Evolutionary conservation across 2,797 vertebrate genomes (phyloP).

Genomic region (Nyctalus aviator): DNA sequence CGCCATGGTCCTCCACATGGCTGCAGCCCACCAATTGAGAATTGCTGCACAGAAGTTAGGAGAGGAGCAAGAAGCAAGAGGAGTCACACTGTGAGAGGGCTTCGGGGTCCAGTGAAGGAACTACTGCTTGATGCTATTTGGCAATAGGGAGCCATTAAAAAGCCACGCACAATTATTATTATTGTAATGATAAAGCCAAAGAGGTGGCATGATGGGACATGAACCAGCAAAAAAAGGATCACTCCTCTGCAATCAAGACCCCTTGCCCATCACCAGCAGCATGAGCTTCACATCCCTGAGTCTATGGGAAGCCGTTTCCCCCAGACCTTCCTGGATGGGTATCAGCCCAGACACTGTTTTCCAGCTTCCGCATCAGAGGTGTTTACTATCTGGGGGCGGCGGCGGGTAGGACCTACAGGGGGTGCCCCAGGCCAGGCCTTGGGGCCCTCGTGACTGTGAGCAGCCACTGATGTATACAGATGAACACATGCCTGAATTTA

Average conservation of each 20-base stretch:
- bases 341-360: background rate
- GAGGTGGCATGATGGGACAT: constrained; percentile 29
- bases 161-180: background rate
- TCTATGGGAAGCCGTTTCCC: background rate
- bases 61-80: background rate
- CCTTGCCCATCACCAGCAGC: background rate
- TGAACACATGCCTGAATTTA: background rate
- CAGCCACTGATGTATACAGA: background rate
- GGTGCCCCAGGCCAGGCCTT: background rate
- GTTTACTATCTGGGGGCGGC: background rate
- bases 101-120: background rate
- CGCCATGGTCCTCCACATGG: too few species aligned
- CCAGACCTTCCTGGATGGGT: background rate
- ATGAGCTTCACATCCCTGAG: background rate
- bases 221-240: background rate
- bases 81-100: background rate
- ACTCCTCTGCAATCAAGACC: background rate
- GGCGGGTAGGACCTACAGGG: background rate
- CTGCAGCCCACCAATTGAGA: background rate
- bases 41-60: background rate
- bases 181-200: background rate
- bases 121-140: background rate
- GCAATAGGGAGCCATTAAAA: background rate
- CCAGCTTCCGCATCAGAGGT: background rate
- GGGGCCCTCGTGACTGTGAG: background rate